These are phyloP conservation scores for Paguma larvata DNA, from an alignment of 2,797 vertebrate genomes.

Conservation along the genomic window DNA sequence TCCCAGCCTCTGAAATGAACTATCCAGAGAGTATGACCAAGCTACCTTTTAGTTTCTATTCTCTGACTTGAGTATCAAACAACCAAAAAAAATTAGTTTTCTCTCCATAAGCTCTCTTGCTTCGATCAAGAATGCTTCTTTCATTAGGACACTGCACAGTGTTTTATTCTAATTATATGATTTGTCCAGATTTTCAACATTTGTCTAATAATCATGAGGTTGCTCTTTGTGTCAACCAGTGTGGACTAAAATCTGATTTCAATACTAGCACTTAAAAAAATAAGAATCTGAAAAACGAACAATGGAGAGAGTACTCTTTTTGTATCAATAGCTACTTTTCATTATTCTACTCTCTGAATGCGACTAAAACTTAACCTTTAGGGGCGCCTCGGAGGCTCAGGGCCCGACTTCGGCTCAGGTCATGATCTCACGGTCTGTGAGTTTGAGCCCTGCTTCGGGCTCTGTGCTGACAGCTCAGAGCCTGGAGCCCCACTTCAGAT, in stretches of 20 bases:
- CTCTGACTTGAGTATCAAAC: slow-evolving; percentile 53
- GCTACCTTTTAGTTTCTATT: slow-evolving; percentile 47
- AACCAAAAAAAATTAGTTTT: slow-evolving; percentile 43
- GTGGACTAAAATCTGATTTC: slow-evolving; percentile 7
- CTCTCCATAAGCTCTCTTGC: slow-evolving; percentile 28
- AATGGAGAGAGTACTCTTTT: slow-evolving; percentile 25
- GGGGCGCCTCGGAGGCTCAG: no score
- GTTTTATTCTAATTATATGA: slow-evolving; percentile 56
- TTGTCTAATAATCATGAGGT: slow-evolving; percentile 60
- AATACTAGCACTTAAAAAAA: slow-evolving; percentile 57
- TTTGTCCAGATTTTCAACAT: slow-evolving; percentile 56
- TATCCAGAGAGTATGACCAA: not conserved
- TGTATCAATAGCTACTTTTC: slow-evolving; percentile 52
- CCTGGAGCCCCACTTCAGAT: no score
- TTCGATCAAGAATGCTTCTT: slow-evolving; percentile 66
- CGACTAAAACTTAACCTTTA: slow-evolving; percentile 62
- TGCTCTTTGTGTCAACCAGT: slow-evolving; percentile 36
- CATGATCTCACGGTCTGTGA: no score
- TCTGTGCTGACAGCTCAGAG: no score
- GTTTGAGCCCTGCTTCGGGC: no score
- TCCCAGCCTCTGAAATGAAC: slow-evolving; percentile 20
- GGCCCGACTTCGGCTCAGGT: no score
- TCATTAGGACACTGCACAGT: slow-evolving; percentile 25
- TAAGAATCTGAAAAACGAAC: slow-evolving; percentile 47
- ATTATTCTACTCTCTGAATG: slow-evolving; percentile 20